Percentiles rank a stretch among this genome's conserved stretches.
Evolutionary conservation across 2,888 invertebrate genomes (phyloP).

Genomic region (Lasioglossum calceatum): DNA sequence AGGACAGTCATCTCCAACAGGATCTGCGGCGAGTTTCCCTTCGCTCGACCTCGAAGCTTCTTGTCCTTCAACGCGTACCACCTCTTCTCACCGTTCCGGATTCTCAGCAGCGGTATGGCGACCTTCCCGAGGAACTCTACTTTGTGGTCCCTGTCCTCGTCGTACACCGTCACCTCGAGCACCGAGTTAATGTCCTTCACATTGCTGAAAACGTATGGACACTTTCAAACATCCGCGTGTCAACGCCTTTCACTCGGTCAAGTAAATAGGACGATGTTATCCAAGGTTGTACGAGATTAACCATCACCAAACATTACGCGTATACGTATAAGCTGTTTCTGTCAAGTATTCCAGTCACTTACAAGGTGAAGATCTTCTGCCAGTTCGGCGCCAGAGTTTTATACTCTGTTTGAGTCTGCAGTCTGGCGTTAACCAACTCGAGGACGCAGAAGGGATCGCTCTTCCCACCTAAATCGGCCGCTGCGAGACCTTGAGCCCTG

Average conservation of each 20-base stretch:
- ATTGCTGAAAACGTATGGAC: slow-evolving; percentile 86
- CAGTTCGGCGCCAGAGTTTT: slow-evolving; percentile 98
- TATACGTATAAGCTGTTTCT: neutral
- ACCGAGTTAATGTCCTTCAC: slow-evolving; percentile 98
- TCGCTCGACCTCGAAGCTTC: slow-evolving; percentile 95
- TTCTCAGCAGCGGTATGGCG: slow-evolving; percentile 93
- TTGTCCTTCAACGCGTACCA: slow-evolving; percentile 99
- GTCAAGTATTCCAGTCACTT: slow-evolving; percentile 81
- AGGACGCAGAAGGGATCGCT: slow-evolving; percentile 99
- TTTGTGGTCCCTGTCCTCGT: slow-evolving; percentile 99
- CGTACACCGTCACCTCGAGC: slow-evolving; percentile 97
- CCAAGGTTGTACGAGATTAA: neutral
- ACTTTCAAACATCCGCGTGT: neutral
- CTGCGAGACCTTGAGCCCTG: slow-evolving; percentile 92
- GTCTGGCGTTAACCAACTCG: slow-evolving; percentile 96
- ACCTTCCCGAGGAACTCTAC: slow-evolving; percentile 98
- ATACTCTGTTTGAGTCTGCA: slow-evolving; percentile 99
- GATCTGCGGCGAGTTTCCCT: slow-evolving; percentile 96
- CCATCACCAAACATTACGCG: neutral
- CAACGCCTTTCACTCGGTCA: neutral
- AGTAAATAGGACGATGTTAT: neutral
- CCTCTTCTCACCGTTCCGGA: slow-evolving; percentile 95
- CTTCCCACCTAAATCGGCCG: slow-evolving; percentile 98
- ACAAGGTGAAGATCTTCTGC: slow-evolving; percentile 99
- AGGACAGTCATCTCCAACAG: slow-evolving; percentile 95